Conservation (phyloP, 2,888 invertebrate genomes). For the Volucella bombylans region DNA sequence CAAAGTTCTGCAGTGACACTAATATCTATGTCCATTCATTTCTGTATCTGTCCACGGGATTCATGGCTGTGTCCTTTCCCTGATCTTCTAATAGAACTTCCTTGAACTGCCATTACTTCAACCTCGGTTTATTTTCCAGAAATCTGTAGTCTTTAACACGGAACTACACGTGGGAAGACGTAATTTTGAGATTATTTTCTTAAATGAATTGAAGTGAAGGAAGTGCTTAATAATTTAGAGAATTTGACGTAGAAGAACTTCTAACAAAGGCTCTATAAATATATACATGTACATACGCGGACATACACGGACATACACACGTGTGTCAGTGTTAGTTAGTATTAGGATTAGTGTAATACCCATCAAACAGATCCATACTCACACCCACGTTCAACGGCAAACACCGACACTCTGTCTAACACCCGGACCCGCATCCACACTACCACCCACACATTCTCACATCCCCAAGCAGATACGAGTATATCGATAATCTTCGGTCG, state of each 20-base stretch:
- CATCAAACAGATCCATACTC: no score
- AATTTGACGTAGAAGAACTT: constrained; percentile 17
- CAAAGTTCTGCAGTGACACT: constrained; percentile 81
- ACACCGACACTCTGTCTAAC: no score
- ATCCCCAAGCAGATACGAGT: no score
- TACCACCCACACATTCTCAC: no score
- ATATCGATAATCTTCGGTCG: no score
- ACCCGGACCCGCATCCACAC: no score
- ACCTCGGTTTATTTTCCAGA: constrained; percentile 4
- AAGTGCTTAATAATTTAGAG: not conserved
- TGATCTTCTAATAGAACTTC: constrained; percentile 70
- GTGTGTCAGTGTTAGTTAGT: no score
- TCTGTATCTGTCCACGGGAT: constrained; percentile 80
- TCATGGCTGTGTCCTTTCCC: constrained; percentile 75
- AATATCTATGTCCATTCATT: constrained; percentile 80
- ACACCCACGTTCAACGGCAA: no score
- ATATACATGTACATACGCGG: no score
- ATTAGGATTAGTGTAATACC: no score
- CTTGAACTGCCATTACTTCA: constrained; percentile 76
- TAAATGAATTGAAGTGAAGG: not conserved
- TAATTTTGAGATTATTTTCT: constrained; percentile 21
- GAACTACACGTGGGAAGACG: constrained; percentile 3
- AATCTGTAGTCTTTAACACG: not conserved
- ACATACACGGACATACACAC: no score
- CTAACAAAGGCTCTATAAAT: no score